Evolutionary conservation across 1,140 invertebrate genomes (phyloP).

Genomic region (Pseudomyrmex dendroicus): DNA sequence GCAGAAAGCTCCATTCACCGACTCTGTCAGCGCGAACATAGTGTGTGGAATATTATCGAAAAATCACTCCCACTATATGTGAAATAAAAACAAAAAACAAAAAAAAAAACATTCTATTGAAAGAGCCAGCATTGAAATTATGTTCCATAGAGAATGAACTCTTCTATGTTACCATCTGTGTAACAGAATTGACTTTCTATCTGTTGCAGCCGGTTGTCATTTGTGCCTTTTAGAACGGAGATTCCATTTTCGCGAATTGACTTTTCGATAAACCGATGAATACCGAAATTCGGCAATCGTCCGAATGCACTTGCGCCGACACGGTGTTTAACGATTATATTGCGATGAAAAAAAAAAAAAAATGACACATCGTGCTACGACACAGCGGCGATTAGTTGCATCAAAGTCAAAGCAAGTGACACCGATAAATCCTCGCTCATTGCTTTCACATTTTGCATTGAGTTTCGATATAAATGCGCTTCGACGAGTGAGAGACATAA

Average conservation of each 20-base stretch:
- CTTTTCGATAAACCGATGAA: constrained; percentile 57
- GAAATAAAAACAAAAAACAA: too few species aligned
- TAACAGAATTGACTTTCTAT: constrained; percentile 52
- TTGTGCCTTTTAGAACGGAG: constrained; percentile 43
- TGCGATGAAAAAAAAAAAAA: too few species aligned
- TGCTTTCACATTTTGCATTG: neutral
- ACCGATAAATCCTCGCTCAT: neutral
- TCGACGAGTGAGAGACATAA: constrained; percentile 17
- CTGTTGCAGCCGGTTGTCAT: constrained; percentile 27
- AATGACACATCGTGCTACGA: neutral
- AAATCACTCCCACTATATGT: neutral
- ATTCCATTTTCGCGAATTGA: constrained; percentile 42
- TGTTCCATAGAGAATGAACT: constrained; percentile 21
- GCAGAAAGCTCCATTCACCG: too few species aligned
- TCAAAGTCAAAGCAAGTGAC: constrained; percentile 2
- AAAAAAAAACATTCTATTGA: constrained; percentile 36
- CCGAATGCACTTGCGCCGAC: too few species aligned
- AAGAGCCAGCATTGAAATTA: constrained; percentile 46
- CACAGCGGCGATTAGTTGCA: constrained; percentile 32
- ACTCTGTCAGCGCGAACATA: neutral
- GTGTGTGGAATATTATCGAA: constrained; percentile 30
- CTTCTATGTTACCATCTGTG: neutral
- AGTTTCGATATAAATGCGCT: too few species aligned
- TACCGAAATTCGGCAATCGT: constrained; percentile 26
- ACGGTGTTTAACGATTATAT: too few species aligned